Percentiles rank a stretch among this genome's conserved stretches.
These are phyloP conservation scores for Drosophila prosaltans DNA, from an alignment of 1,140 invertebrate genomes.

Conservation along the genomic window DNA sequence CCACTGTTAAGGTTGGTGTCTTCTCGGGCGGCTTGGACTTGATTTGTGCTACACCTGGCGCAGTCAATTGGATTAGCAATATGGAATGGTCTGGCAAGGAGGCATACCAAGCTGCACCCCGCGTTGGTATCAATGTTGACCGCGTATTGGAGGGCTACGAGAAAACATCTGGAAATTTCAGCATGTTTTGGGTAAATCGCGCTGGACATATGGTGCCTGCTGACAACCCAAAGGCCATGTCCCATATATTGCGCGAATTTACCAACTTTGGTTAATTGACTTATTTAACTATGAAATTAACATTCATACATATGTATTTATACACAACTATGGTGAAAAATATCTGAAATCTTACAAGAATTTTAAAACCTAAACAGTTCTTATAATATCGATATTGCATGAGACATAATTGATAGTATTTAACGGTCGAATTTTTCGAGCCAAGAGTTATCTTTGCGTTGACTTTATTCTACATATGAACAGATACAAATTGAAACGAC, in stretches of 20 bases:
- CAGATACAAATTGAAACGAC: too few species aligned
- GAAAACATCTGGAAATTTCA: slow-evolving; percentile 87
- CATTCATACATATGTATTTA: neutral
- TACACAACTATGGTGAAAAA: neutral
- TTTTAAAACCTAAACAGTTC: neutral
- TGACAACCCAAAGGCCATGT: slow-evolving; percentile 77
- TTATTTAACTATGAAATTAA: neutral
- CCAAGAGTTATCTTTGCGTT: too few species aligned
- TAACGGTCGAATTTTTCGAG: too few species aligned
- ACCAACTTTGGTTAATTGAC: slow-evolving; percentile 62
- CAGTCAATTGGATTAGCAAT: slow-evolving; percentile 88
- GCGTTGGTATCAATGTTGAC: slow-evolving; percentile 85
- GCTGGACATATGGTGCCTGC: slow-evolving; percentile 86
- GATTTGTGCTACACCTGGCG: slow-evolving; percentile 88
- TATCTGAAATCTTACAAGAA: neutral
- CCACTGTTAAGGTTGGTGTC: slow-evolving; percentile 82
- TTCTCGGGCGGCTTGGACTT: slow-evolving; percentile 86
- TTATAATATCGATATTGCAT: too few species aligned
- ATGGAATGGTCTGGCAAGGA: slow-evolving; percentile 86
- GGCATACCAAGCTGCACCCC: slow-evolving; percentile 84
- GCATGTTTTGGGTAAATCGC: slow-evolving; percentile 89
- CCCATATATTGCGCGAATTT: slow-evolving; percentile 63
- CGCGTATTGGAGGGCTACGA: slow-evolving; percentile 87
- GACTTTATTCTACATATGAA: too few species aligned
- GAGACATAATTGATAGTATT: too few species aligned